Evolutionary conservation across 2,888 invertebrate species (phyloP).

Genomic region (Leucania comma): DNA sequence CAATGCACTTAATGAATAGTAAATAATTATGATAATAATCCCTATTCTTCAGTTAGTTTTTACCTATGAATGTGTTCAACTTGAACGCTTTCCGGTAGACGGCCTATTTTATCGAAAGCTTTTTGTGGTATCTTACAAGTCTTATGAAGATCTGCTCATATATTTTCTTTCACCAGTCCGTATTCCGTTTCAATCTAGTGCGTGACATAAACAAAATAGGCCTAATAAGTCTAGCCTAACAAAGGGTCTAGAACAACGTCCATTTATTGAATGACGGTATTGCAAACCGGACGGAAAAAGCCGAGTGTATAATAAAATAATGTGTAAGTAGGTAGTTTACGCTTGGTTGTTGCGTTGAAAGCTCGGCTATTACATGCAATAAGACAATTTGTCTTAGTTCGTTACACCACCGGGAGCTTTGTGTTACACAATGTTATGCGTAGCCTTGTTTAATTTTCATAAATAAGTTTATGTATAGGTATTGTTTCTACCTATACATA

Average conservation of each 20-base stretch:
- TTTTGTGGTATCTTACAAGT: not conserved
- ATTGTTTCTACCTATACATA: too few species aligned
- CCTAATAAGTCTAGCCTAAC: not conserved
- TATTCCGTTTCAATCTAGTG: conserved; percentile 22
- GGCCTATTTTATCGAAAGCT: conserved; percentile 7
- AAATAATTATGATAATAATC: too few species aligned
- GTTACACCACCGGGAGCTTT: conserved; percentile 29
- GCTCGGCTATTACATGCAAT: conserved; percentile 56
- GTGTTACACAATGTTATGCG: conserved; percentile 15
- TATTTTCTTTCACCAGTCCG: conserved; percentile 7
- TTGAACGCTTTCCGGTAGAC: not conserved
- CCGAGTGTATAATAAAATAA: conserved; percentile 47
- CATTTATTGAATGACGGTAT: conserved; percentile 26
- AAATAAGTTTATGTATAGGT: conserved; percentile 36
- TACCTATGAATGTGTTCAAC: too few species aligned
- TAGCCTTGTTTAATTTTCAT: conserved; percentile 12
- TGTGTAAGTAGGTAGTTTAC: conserved; percentile 43
- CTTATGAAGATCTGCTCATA: not conserved
- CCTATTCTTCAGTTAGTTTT: too few species aligned
- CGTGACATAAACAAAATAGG: conserved; percentile 16
- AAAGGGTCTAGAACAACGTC: conserved; percentile 22
- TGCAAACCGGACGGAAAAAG: conserved; percentile 21
- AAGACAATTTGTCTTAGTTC: conserved; percentile 58
- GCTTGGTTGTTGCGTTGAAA: conserved; percentile 58
- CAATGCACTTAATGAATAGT: too few species aligned